Conservation (phyloP, 2,797 vertebrate species). For the Apodemus agrarius region DNA sequence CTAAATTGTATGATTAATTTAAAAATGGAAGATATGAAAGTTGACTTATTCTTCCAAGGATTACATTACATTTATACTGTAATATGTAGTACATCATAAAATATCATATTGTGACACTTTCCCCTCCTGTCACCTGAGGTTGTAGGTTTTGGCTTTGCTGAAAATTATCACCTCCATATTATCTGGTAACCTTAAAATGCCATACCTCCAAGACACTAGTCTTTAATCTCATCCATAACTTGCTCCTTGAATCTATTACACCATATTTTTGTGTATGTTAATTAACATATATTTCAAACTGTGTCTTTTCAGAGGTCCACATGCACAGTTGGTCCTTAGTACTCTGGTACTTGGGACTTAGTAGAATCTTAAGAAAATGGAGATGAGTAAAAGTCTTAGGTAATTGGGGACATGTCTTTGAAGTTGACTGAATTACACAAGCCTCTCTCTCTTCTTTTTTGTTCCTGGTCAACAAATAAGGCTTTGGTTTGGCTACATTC, state of each 20-base stretch:
- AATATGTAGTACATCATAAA: neutral
- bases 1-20: neutral
- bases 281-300: neutral
- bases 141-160: neutral
- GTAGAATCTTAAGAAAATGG: too few relatives aligned
- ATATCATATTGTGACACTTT: neutral
- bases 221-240: neutral
- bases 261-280: neutral
- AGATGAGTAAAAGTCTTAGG: neutral
- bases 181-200: neutral
- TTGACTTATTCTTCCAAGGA: neutral
- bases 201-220: neutral
- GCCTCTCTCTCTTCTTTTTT: neutral
- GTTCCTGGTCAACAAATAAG: neutral
- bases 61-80: neutral
- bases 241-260: neutral
- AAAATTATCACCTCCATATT: neutral
- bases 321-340: neutral
- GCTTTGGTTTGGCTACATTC: neutral
- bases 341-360: neutral
- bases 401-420: too few relatives aligned
- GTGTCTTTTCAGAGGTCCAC: neutral
- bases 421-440: neutral
- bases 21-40: neutral
- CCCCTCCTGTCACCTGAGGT: neutral